These are phyloP conservation scores for Cepphus grylle DNA, from an alignment of 2,113 vertebrate genomes.

Conservation along the genomic window DNA sequence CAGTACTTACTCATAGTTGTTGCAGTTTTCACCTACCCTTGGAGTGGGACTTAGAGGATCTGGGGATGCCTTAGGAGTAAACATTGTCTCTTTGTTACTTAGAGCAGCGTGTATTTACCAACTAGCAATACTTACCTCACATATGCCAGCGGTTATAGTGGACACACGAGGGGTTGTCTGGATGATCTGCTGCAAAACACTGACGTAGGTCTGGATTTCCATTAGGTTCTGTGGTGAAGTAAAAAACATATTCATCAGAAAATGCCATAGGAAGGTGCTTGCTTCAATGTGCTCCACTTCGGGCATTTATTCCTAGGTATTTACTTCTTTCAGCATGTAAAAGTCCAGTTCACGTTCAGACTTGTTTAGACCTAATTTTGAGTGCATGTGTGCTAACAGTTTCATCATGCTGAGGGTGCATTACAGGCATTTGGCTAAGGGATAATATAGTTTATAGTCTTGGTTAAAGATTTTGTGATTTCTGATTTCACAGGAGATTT, in stretches of 20 bases:
- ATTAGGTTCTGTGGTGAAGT: conserved; percentile 83
- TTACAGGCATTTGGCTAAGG: neutral
- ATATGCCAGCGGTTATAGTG: conserved; percentile 72
- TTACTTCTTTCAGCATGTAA: neutral
- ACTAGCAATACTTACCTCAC: conserved; percentile 77
- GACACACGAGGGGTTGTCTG: conserved; percentile 80
- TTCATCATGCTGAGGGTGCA: neutral
- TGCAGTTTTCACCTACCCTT: neutral
- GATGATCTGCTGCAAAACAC: conserved; percentile 90
- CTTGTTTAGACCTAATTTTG: neutral
- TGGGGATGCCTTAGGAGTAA: neutral
- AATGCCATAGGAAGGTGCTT: neutral
- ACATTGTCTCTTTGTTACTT: neutral
- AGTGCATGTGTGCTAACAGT: neutral
- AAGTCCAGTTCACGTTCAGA: neutral
- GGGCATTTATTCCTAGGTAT: neutral
- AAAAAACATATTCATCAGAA: neutral
- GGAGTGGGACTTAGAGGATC: neutral
- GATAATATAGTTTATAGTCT: neutral
- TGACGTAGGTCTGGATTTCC: conserved; percentile 93
- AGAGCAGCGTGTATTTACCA: neutral
- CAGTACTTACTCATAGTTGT: neutral
- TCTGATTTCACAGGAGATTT: neutral
- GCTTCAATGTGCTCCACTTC: neutral
- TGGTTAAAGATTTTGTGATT: neutral